These are phyloP conservation scores for Muscina levida DNA, from an alignment of 2,888 invertebrate species.

Conservation along the genomic window DNA sequence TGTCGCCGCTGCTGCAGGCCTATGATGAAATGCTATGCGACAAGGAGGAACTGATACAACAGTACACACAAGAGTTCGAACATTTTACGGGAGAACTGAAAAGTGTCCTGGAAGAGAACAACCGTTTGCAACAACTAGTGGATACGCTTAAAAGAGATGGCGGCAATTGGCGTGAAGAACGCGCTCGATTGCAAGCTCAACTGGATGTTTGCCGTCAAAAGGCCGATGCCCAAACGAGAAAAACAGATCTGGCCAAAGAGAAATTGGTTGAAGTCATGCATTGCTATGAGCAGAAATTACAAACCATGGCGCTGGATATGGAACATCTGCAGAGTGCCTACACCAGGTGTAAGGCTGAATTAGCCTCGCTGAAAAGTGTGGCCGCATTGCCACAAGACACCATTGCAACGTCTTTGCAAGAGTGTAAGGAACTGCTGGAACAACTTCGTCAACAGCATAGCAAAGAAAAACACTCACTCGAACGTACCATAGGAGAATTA, in stretches of 20 bases:
- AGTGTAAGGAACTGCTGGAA: constrained; percentile 88
- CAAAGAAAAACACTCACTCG: constrained; percentile 84
- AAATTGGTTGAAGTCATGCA: constrained; percentile 88
- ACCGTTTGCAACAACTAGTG: constrained; percentile 82
- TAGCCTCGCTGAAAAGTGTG: constrained; percentile 73
- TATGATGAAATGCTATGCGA: constrained; percentile 89
- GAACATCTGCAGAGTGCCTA: constrained; percentile 79
- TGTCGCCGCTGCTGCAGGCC: constrained; percentile 87
- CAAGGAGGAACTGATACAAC: constrained; percentile 86
- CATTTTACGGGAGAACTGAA: constrained; percentile 87
- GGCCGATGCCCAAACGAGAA: constrained; percentile 81
- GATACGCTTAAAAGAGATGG: constrained; percentile 80
- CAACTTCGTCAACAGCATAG: constrained; percentile 88
- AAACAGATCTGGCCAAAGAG: constrained; percentile 86
- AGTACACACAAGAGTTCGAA: constrained; percentile 87
- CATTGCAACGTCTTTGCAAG: constrained; percentile 85
- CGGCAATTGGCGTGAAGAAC: constrained; percentile 79
- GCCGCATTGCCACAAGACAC: constrained; percentile 69
- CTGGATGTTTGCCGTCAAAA: constrained; percentile 77
- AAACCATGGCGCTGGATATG: constrained; percentile 78
- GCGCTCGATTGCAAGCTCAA: constrained; percentile 77
- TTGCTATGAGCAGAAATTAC: constrained; percentile 87
- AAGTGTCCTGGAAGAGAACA: constrained; percentile 86
- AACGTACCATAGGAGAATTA: constrained; percentile 71
- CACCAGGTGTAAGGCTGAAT: constrained; percentile 76